A percentile compares a stretch with the other conserved stretches of the same genome.
phyloP scores from a whole-genome alignment of 2,113 vertebrate genomes.

The Falcunculus frontatus region DNA sequence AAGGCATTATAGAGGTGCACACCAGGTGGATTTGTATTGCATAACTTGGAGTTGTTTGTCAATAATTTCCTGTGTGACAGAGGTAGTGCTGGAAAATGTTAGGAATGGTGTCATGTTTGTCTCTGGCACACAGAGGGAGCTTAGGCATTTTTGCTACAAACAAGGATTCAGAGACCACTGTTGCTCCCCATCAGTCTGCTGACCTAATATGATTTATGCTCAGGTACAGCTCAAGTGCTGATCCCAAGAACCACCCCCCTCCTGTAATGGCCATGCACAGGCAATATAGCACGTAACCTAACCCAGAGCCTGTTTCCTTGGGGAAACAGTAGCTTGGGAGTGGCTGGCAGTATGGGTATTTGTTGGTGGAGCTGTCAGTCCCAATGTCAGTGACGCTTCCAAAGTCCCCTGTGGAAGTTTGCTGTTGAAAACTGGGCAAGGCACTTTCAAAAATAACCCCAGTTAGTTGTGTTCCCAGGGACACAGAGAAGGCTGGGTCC shows the following conservation, averaged over 20 bases:
- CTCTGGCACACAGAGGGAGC: background rate
- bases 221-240: background rate
- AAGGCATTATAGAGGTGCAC: background rate
- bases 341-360: background rate
- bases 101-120: background rate
- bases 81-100: background rate
- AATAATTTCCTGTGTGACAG: background rate
- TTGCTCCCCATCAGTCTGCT: background rate
- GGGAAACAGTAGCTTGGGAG: background rate
- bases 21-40: background rate
- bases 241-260: background rate
- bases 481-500: background rate
- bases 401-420: background rate
- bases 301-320: background rate
- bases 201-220: background rate
- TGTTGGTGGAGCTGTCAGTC: background rate
- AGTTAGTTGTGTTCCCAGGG: background rate
- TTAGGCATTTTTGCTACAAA: background rate
- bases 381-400: background rate
- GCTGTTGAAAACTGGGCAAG: background rate
- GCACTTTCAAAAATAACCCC: background rate
- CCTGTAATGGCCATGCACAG: fast-evolving
- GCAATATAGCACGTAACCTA: fast-evolving
- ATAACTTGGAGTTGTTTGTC: background rate
- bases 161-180: background rate